These are phyloP conservation scores for Coelinius sp. DNA, from an alignment of 2,888 invertebrate genomes.

Conservation along the genomic window DNA sequence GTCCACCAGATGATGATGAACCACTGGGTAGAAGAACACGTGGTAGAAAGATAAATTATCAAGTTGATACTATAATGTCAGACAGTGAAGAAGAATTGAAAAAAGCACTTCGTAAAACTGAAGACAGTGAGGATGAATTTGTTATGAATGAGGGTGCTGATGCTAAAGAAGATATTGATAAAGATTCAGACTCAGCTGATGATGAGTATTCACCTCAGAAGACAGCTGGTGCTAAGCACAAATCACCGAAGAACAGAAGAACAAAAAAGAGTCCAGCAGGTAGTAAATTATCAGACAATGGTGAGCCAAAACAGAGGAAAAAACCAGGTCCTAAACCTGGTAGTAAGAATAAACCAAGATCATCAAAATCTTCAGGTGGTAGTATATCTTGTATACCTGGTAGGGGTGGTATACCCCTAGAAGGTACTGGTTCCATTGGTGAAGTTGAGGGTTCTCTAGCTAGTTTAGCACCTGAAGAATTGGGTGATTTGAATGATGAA, in stretches of 20 bases:
- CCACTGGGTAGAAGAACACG: conserved; percentile 79
- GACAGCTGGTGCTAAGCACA: conserved; percentile 59
- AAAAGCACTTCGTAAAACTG: conserved; percentile 70
- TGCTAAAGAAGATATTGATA: conserved; percentile 69
- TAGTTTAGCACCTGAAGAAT: conserved; percentile 62
- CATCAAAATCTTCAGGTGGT: conserved; percentile 37
- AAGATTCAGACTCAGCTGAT: conserved; percentile 68
- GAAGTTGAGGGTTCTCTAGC: conserved; percentile 56
- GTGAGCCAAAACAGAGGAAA: conserved; percentile 64
- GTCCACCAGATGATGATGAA: conserved; percentile 72
- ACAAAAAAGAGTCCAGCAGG: conserved; percentile 59
- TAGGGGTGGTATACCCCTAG: neutral
- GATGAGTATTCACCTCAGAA: conserved; percentile 63
- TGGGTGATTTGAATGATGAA: conserved; percentile 66
- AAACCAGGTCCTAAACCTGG: conserved; percentile 69
- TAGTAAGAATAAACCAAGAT: conserved; percentile 64
- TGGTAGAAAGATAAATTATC: conserved; percentile 83
- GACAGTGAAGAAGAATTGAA: conserved; percentile 79
- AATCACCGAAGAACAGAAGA: conserved; percentile 62
- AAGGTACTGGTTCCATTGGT: conserved; percentile 27
- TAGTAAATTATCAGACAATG: conserved; percentile 60
- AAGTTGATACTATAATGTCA: conserved; percentile 79
- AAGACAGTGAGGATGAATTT: conserved; percentile 73
- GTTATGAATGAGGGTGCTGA: conserved; percentile 70
- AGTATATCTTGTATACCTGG: neutral